A percentile compares a stretch with the other conserved stretches of the same genome.
Conservation (phyloP, 2,113 vertebrate genomes). For the Crotalus viridis region DNA sequence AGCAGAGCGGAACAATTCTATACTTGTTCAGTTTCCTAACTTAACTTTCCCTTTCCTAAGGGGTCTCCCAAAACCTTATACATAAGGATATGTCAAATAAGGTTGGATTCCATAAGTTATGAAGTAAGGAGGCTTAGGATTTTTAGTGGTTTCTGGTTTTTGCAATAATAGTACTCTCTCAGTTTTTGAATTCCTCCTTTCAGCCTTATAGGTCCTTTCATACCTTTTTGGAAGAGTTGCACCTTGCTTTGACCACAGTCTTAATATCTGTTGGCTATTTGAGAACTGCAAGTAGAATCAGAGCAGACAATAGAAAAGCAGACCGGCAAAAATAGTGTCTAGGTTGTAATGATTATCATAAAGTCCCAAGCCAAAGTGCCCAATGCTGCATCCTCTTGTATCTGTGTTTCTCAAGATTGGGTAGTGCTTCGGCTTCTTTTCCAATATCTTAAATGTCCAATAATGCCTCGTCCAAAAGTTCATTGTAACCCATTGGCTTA, state of each 20-base stretch:
- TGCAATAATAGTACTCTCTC: too few species aligned
- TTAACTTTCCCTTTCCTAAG: not conserved
- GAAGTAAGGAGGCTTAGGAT: not conserved
- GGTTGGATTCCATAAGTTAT: not conserved
- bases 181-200: not conserved
- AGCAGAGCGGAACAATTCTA: constrained; percentile 19
- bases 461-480: not conserved
- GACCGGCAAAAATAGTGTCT: not conserved
- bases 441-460: not conserved
- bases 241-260: not conserved
- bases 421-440: not conserved
- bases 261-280: not conserved
- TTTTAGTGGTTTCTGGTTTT: not conserved
- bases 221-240: not conserved
- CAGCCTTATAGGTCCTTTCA: not conserved
- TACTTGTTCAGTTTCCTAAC: constrained; percentile 5
- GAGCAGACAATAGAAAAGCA: not conserved
- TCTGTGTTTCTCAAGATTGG: not conserved
- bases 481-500: not conserved
- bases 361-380: not conserved
- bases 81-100: not conserved
- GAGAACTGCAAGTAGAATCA: not conserved
- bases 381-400: not conserved
- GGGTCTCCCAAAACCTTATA: not conserved
- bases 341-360: not conserved